A percentile compares a stretch with the other conserved stretches of the same genome.
Evolutionary conservation across 1,140 invertebrate genomes (phyloP).

Genomic region (Procambarus virginalis): DNA sequence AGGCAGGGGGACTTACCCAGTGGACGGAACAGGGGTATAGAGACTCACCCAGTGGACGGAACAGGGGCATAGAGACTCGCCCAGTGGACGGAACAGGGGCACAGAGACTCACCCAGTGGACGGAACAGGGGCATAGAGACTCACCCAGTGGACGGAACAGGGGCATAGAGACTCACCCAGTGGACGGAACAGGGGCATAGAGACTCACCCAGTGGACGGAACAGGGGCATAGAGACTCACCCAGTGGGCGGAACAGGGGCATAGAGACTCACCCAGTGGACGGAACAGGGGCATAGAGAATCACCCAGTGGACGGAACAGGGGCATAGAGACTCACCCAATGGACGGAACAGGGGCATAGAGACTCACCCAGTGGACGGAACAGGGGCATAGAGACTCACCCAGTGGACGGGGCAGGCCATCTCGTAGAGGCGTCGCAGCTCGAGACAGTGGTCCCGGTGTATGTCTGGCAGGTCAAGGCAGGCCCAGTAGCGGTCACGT

Average conservation of each 20-base stretch:
- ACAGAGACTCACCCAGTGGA: too few relatives aligned
- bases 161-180: neutral
- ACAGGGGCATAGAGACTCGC: neutral
- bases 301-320: neutral
- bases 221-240: too few relatives aligned
- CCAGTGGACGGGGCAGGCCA: constrained; percentile 77
- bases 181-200: neutral
- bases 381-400: too few relatives aligned
- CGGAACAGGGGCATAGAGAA: too few relatives aligned
- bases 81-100: neutral
- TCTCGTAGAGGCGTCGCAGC: constrained; percentile 86
- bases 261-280: too few relatives aligned
- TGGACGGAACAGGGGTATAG: too few relatives aligned
- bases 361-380: neutral
- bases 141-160: neutral
- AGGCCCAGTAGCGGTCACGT: constrained; percentile 92
- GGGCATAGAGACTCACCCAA: neutral
- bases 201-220: neutral
- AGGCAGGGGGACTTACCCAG: too few relatives aligned
- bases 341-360: neutral
- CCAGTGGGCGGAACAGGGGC: too few relatives aligned
- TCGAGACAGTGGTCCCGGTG: constrained; percentile 81
- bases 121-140: too few relatives aligned
- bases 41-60: too few relatives aligned
- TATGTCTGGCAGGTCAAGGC: constrained; percentile 82